These are phyloP conservation scores for Acanthurus tractus DNA, from an alignment of 2,797 vertebrate genomes.

Conservation along the genomic window DNA sequence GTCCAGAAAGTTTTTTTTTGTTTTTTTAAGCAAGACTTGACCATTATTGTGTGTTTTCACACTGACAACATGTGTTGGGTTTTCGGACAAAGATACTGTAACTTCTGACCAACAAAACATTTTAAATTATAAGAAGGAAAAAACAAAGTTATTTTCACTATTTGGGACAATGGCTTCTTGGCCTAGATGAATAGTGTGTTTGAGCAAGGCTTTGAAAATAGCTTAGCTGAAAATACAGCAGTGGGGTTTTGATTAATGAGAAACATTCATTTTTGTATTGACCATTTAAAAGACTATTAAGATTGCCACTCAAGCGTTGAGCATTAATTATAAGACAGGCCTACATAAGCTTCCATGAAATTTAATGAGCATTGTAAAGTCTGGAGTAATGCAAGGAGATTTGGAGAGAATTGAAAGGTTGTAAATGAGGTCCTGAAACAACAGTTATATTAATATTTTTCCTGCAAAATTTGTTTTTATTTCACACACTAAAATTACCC, in stretches of 20 bases:
- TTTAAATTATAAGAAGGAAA: not conserved
- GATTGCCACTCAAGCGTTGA: slow-evolving; percentile 82
- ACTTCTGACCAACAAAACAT: slow-evolving; percentile 17
- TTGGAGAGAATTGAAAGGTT: slow-evolving; percentile 53
- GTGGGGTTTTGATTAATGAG: slow-evolving; percentile 81
- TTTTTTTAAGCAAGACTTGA: slow-evolving; percentile 3
- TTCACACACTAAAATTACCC: slow-evolving; percentile 41
- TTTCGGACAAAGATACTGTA: slow-evolving; percentile 19
- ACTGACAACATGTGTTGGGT: slow-evolving; percentile 5
- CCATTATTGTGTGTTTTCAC: slow-evolving; percentile 37
- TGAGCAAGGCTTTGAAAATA: slow-evolving; percentile 39
- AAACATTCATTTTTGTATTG: slow-evolving; percentile 83
- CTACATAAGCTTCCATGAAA: slow-evolving; percentile 83
- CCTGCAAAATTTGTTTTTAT: slow-evolving; percentile 46
- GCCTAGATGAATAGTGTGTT: slow-evolving; percentile 28
- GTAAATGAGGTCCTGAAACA: slow-evolving; percentile 71
- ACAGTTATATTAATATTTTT: slow-evolving; percentile 49
- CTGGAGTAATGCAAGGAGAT: slow-evolving; percentile 60
- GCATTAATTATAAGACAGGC: slow-evolving; percentile 83
- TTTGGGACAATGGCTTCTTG: slow-evolving; percentile 41
- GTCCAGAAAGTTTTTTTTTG: not conserved
- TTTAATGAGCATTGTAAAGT: slow-evolving; percentile 82
- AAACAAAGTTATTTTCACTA: slow-evolving; percentile 38
- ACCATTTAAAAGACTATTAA: slow-evolving; percentile 86
- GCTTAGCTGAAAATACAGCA: slow-evolving; percentile 67